Evolutionary conservation across 1,140 invertebrate species (phyloP), one percentile per base, ranked within the genome.

Genomic region (Cydia strobilella): DNA sequence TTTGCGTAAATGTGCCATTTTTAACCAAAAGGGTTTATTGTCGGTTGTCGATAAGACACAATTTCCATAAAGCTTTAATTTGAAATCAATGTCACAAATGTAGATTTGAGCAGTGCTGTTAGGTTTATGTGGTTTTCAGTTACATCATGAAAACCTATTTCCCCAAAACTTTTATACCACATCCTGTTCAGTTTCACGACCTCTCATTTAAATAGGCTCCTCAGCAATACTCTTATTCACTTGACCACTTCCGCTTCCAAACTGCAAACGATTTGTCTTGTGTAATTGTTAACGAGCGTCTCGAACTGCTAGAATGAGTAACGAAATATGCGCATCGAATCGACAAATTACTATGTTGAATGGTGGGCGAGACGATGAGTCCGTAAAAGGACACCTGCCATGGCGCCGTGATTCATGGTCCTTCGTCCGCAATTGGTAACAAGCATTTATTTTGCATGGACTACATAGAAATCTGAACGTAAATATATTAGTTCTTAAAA

Each of bases 351-450:
- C 65, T 69, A 69, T 39, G 65, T 69, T 69, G 65, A 69, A 69
- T 69, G 42, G 65, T 69, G 65, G 65, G 65, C 65, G 65, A 69
- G 65, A 69, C 27, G 48, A 25, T 72, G 48, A 45, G n/a, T 51
- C 71, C 71, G n/a, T 13, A 72, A 48, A 72, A 72, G 71, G 71
- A 72, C 71, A 72, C 71, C 71, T 72, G 71, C 71, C 18, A 18
- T 18, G 42, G 71, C 71, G 71, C 71, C 25, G 25, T 72, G 71
- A 72, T 51, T 72, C 71, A 72, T 25, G 39, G 71, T 48, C 48
- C 65, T 69, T 65, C 63, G 25, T 15, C 65, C 31, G 31, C 65
- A 69, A 35, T 35, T 69, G 65, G 65, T 35, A 35, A 69, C 18
- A 59, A 59, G 18, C 65, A 69, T 35, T 69, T n/a, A 35, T 69